Evolutionary conservation across 1,140 invertebrate species (phyloP).

Genomic region (Littorina saxatilis): DNA sequence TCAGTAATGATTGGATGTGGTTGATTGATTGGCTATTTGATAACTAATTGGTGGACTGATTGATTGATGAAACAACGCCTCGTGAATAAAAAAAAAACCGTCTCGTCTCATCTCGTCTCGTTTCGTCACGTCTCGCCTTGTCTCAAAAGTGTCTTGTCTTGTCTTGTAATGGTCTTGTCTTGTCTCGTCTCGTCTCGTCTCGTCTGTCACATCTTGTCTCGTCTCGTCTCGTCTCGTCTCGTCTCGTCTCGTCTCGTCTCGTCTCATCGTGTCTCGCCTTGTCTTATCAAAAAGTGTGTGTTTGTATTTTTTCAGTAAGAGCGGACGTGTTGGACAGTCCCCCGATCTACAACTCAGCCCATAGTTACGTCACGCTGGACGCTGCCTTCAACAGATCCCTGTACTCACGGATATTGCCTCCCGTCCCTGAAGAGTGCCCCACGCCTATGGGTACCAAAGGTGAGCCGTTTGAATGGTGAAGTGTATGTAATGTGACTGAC

Average conservation of each 20-base stretch:
- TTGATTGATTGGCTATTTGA: too few relatives aligned
- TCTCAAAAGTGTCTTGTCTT: background rate
- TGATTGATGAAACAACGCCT: too few relatives aligned
- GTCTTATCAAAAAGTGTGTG: too few relatives aligned
- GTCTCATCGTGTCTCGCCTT: slow-evolving; percentile 21
- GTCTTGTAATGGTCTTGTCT: background rate
- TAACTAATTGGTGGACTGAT: too few relatives aligned
- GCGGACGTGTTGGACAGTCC: slow-evolving; percentile 72
- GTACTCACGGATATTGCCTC: slow-evolving; percentile 73
- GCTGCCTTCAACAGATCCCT: slow-evolving; percentile 71
- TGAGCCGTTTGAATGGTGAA: slow-evolving; percentile 29
- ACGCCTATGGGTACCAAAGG: slow-evolving; percentile 74
- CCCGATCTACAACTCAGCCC: slow-evolving; percentile 63
- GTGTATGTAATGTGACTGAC: background rate
- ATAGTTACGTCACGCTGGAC: slow-evolving; percentile 72
- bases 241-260: slow-evolving; percentile 23
- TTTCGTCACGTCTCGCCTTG: too few relatives aligned
- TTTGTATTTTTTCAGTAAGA: too few relatives aligned
- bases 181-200: slow-evolving; percentile 20
- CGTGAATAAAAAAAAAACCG: too few relatives aligned
- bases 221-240: background rate
- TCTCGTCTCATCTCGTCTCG: too few relatives aligned
- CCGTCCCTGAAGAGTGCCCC: slow-evolving; percentile 74
- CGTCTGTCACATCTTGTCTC: background rate
- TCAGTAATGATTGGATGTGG: too few relatives aligned